Conservation (phyloP, 2,888 invertebrate species). For the Volucella bombylans region DNA sequence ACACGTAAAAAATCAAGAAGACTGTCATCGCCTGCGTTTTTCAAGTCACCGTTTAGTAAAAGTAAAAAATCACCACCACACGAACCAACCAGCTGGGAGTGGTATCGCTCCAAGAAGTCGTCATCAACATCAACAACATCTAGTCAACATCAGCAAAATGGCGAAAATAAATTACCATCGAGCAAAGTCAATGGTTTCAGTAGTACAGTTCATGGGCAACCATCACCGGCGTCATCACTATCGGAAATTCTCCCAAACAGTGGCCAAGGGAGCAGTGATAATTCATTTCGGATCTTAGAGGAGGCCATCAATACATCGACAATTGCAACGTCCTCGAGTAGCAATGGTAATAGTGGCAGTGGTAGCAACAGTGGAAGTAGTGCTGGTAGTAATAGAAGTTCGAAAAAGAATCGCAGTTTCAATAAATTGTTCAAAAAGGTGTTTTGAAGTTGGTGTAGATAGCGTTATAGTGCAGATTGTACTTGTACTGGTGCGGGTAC, state of each 20-base stretch:
- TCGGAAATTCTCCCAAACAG: slow-evolving; percentile 79
- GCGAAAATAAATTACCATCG: slow-evolving; percentile 16
- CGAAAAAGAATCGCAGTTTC: slow-evolving; percentile 87
- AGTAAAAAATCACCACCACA: slow-evolving; percentile 80
- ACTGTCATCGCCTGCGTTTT: slow-evolving; percentile 85
- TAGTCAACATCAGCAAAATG: slow-evolving; percentile 53
- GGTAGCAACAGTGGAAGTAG: slow-evolving; percentile 76
- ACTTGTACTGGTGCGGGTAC: neutral
- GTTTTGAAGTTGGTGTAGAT: slow-evolving; percentile 84
- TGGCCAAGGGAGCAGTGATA: slow-evolving; percentile 79
- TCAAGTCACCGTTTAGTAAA: slow-evolving; percentile 84
- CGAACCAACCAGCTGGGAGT: slow-evolving; percentile 82
- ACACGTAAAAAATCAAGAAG: slow-evolving; percentile 83
- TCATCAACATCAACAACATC: slow-evolving; percentile 66
- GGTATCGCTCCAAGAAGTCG: slow-evolving; percentile 80
- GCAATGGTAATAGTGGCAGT: slow-evolving; percentile 75
- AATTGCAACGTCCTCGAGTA: slow-evolving; percentile 59
- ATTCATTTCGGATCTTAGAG: slow-evolving; percentile 80
- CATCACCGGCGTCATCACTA: slow-evolving; percentile 77
- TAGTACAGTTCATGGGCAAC: slow-evolving; percentile 42
- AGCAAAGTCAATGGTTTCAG: slow-evolving; percentile 61
- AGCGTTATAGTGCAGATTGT: slow-evolving; percentile 4
- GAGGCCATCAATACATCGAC: slow-evolving; percentile 78
- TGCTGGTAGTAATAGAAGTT: slow-evolving; percentile 77
- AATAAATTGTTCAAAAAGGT: slow-evolving; percentile 91